These are phyloP conservation scores for Zonitis immaculata DNA, from an alignment of 2,888 invertebrate genomes.

Conservation along the genomic window DNA sequence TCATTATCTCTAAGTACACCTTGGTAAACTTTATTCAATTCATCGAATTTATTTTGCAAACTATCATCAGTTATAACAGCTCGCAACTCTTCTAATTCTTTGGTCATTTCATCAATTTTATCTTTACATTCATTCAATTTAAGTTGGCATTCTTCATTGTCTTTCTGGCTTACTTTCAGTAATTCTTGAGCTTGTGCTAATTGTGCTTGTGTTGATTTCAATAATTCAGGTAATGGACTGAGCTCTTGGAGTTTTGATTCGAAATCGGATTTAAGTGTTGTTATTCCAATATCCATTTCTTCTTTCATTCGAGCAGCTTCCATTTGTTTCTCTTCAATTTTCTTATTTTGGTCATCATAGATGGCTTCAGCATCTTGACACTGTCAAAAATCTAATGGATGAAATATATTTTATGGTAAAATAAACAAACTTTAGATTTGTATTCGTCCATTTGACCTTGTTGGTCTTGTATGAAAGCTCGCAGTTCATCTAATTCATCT, in stretches of 20 bases:
- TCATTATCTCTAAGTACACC: conserved; percentile 42
- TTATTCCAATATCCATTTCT: conserved; percentile 66
- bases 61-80: conserved; percentile 50
- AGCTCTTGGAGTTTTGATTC: conserved; percentile 68
- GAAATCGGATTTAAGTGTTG: conserved; percentile 65
- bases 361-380: conserved; percentile 57
- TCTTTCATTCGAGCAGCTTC: conserved; percentile 67
- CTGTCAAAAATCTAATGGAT: conserved; percentile 3
- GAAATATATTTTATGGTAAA: background rate
- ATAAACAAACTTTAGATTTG: conserved; percentile 54
- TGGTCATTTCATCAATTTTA: conserved; percentile 43
- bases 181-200: no score
- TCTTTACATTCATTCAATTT: conserved; percentile 60
- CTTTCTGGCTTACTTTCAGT: no score
- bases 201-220: conserved; percentile 63
- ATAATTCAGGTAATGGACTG: conserved; percentile 63
- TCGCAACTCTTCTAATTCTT: conserved; percentile 53
- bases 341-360: conserved; percentile 65
- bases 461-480: conserved; percentile 60
- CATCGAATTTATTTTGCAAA: conserved; percentile 41
- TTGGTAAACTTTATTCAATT: conserved; percentile 32
- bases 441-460: conserved; percentile 65
- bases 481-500: conserved; percentile 59
- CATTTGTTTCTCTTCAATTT: conserved; percentile 67
- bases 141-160: conserved; percentile 60